A percentile compares a stretch with the other conserved stretches of the same genome.
Conservation (phyloP, 2,888 invertebrate genomes). For the Lithophane ornitopus region DNA sequence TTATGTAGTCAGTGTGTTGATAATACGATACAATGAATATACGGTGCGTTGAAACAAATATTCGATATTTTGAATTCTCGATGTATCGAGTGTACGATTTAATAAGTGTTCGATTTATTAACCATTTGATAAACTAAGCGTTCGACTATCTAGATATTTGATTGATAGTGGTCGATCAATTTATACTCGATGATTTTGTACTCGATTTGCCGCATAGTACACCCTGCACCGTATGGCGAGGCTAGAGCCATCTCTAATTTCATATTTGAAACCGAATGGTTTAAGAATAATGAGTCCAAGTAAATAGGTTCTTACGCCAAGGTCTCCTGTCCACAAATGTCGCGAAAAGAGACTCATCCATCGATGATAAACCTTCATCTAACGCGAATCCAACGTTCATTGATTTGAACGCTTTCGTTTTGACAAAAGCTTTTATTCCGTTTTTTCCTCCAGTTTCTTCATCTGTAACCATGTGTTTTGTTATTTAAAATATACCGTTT, state of each 20-base stretch:
- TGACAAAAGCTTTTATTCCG: conserved; percentile 94
- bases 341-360: conserved; percentile 88
- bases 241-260: neutral
- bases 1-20: too few species aligned
- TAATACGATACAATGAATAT: too few species aligned
- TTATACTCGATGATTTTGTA: neutral
- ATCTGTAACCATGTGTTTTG: conserved; percentile 84
- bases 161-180: neutral
- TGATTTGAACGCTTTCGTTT: conserved; percentile 92
- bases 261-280: neutral
- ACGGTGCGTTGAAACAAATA: too few species aligned
- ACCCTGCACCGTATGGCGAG: neutral
- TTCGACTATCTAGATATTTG: neutral
- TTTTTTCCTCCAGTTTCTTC: conserved; percentile 95
- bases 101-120: neutral
- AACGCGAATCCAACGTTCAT: conserved; percentile 95
- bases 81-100: neutral
- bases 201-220: neutral
- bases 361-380: conserved; percentile 94
- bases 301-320: conserved; percentile 93
- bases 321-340: conserved; percentile 93
- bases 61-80: too few species aligned
- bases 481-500: neutral
- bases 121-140: neutral
- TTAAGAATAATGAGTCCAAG: neutral